Evolutionary conservation across 2,113 vertebrate genomes (phyloP), one percentile per base, ranked within the genome.

Genomic region (Sakesphorus luctuosus): DNA sequence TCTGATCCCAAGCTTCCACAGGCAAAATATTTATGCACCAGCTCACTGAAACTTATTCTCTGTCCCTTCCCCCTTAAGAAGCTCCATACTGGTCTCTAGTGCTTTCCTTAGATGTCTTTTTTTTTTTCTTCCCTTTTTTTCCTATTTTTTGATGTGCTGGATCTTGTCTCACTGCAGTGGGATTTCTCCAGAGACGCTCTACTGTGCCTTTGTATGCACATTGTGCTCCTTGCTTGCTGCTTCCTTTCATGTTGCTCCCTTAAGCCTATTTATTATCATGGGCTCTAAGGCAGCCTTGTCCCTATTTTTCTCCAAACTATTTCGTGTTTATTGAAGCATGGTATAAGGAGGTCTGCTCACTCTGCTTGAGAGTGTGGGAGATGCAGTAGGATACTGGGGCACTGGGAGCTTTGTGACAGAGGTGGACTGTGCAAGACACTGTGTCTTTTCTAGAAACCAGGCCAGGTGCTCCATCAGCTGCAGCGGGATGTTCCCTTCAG

Each of bases 11-110:
- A 50, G 68, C 38, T 89, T 93, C 82, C 43, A n/a, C 25, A 13
- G 87, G 94, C 89, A 85, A 94, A 76, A 88, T 90, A 75, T 63
- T 58, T 76, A 89, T 79, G 66, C 50, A 50, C 33, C 31, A 75
- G 53, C 65, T 77, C n/a, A 9, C 53, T 58, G 71, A 52, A 43
- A 72, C 36, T 59, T 89, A 61, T 4, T 71, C 18, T 66, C 18
- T 79, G 18, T 40, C 24, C 31, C 47, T 5, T 43, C 68, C 56
- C 47, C 31, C 14, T 78, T 80, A 55, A 85, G 75, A 76, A 94
- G 19, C 59, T 46, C 19, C 35, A 11, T 38, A 19, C 18, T 74
- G 72, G 47, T 92, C 43, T 67, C 53, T 76, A 43, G 7, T 76
- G 25, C 38, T 82, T 94, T 61, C 53, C 20, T 87, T n/a, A 58